These are phyloP conservation scores for Drosophila sordidula DNA, from an alignment of 2,888 invertebrate genomes.

Conservation along the genomic window DNA sequence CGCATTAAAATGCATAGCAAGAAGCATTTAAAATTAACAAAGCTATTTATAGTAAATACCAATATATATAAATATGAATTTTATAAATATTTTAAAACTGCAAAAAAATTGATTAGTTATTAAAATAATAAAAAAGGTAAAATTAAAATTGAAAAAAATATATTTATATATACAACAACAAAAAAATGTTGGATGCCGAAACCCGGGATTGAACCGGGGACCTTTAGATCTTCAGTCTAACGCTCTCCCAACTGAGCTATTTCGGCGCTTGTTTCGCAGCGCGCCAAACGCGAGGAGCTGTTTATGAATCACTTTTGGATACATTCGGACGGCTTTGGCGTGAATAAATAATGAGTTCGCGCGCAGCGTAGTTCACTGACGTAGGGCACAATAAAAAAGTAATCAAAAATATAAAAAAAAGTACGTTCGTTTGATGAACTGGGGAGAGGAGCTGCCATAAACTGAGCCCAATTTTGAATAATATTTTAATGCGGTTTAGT, in stretches of 20 bases:
- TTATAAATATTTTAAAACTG: too few relatives aligned
- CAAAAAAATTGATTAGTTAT: too few relatives aligned
- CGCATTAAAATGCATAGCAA: too few relatives aligned
- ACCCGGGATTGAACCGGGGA: slow-evolving; percentile 91
- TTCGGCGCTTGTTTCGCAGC: slow-evolving; percentile 86
- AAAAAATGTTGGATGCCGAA: slow-evolving; percentile 86
- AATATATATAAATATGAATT: too few relatives aligned
- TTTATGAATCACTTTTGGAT: slow-evolving; percentile 9
- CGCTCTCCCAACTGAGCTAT: slow-evolving; percentile 93
- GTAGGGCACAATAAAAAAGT: slow-evolving; percentile 2
- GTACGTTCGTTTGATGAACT: slow-evolving; percentile 14
- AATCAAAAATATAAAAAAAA: not conserved
- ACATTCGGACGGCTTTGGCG: not conserved
- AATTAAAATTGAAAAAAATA: not conserved
- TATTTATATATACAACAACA: too few relatives aligned
- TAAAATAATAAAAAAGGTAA: not conserved
- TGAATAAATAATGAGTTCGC: not conserved
- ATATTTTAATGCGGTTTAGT: slow-evolving; percentile 6
- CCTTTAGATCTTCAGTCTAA: slow-evolving; percentile 92
- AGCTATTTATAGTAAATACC: too few relatives aligned
- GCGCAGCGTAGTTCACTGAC: slow-evolving; percentile 16
- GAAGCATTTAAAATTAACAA: too few relatives aligned
- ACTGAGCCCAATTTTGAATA: not conserved
- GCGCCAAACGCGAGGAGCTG: slow-evolving; percentile 1
- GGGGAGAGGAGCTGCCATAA: not conserved